A percentile compares a stretch with the other conserved stretches of the same genome.
phyloP scores from a whole-genome alignment of 2,888 invertebrate genomes.

The Noctua janthina region DNA sequence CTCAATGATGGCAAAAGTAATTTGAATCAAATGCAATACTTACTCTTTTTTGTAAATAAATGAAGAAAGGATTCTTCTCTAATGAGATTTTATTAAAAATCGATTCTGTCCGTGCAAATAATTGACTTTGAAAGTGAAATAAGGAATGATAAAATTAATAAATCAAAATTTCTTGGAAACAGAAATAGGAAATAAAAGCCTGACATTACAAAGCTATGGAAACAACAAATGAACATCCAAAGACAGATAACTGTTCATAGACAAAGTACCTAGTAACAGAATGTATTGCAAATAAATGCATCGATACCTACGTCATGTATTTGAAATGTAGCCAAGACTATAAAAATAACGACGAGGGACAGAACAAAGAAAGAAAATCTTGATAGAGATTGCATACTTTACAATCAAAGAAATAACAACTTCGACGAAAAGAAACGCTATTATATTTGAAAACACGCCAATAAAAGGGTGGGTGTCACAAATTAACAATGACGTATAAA shows the following conservation, averaged over 20 bases:
- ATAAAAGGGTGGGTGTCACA: slow-evolving; percentile 52
- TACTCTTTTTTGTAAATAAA: not conserved
- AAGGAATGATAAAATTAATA: not conserved
- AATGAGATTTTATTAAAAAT: not conserved
- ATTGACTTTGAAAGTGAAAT: not conserved
- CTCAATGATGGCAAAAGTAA: not conserved
- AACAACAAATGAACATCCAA: slow-evolving; percentile 5
- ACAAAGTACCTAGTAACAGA: slow-evolving; percentile 6
- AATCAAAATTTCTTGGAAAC: slow-evolving; percentile 13
- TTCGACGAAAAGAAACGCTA: slow-evolving; percentile 22
- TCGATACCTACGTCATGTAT: slow-evolving; percentile 40
- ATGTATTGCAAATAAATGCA: slow-evolving; percentile 61
- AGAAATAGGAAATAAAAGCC: slow-evolving; percentile 45
- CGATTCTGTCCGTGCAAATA: not conserved
- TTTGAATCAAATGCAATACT: not conserved
- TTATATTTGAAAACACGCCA: slow-evolving; percentile 42
- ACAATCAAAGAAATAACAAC: slow-evolving; percentile 30
- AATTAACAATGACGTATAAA: slow-evolving; percentile 13
- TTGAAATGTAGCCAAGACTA: slow-evolving; percentile 58
- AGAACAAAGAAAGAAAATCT: slow-evolving; percentile 31
- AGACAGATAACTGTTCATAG: slow-evolving; percentile 1
- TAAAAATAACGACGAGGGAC: slow-evolving; percentile 43
- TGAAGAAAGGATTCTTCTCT: too few relatives aligned
- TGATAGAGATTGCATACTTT: slow-evolving; percentile 31
- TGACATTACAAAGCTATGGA: slow-evolving; percentile 7